Conservation (phyloP, 2,888 invertebrate species). For the Portevinia maculata region DNA sequence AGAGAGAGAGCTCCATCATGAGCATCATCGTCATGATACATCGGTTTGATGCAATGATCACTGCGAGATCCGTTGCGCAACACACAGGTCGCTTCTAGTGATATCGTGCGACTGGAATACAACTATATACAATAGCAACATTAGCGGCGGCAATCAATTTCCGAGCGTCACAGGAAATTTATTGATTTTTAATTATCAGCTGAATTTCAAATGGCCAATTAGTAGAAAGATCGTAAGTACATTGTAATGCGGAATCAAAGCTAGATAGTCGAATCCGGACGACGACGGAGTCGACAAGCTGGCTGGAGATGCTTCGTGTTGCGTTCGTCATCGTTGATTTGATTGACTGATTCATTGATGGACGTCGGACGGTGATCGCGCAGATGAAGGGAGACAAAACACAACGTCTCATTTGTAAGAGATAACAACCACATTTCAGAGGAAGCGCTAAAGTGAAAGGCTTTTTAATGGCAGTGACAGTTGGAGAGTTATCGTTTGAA, state of each 20-base stretch:
- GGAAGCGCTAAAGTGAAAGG: constrained; percentile 63
- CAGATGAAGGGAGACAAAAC: constrained; percentile 23
- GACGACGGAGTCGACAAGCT: constrained; percentile 31
- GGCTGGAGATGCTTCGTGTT: constrained; percentile 12
- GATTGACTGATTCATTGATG: constrained; percentile 66
- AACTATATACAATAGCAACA: constrained; percentile 2
- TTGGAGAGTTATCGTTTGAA: constrained; percentile 31
- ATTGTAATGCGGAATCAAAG: constrained; percentile 22
- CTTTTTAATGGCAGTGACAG: constrained; percentile 42
- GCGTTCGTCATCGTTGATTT: constrained; percentile 33
- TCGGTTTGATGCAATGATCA: constrained; percentile 22
- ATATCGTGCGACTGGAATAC: constrained; percentile 36
- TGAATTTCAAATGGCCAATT: constrained; percentile 55
- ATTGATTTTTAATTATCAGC: constrained; percentile 67
- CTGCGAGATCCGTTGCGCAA: constrained; percentile 56
- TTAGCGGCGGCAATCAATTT: constrained; percentile 15
- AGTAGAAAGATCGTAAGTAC: constrained; percentile 44
- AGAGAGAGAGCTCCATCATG: constrained; percentile 32
- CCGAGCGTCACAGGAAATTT: constrained; percentile 52
- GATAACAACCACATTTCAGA: constrained; percentile 38
- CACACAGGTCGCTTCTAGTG: constrained; percentile 46
- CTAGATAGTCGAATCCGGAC: constrained; percentile 1
- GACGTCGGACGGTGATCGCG: constrained; percentile 3
- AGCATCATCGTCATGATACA: not conserved
- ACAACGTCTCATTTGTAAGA: constrained; percentile 23